These are phyloP conservation scores for Cossypha caffra DNA, from an alignment of 2,797 vertebrate genomes.

Conservation along the genomic window DNA sequence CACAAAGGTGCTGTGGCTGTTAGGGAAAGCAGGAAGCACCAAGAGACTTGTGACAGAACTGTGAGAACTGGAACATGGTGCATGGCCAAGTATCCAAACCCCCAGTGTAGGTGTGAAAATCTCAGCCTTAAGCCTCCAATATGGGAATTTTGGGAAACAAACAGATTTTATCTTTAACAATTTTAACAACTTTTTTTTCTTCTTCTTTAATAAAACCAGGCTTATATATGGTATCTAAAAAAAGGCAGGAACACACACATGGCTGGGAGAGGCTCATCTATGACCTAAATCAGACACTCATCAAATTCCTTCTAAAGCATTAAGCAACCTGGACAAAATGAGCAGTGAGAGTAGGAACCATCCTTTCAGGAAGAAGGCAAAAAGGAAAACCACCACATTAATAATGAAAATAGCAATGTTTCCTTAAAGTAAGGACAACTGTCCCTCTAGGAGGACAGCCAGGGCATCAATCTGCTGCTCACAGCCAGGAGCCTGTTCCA, in stretches of 20 bases:
- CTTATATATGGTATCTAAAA: neutral
- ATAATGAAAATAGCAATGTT: neutral
- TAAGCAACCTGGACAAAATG: neutral
- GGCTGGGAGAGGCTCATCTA: neutral
- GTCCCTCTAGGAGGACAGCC: neutral
- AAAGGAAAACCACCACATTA: neutral
- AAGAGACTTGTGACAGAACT: neutral
- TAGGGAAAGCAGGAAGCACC: slow-evolving; percentile 34
- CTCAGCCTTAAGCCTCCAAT: slow-evolving; percentile 8
- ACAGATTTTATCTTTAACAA: slow-evolving; percentile 28
- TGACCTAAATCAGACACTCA: neutral
- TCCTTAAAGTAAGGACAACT: neutral
- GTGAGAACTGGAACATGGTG: neutral
- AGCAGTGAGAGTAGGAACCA: neutral
- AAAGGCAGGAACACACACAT: neutral
- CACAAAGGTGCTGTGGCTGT: slow-evolving; percentile 4
- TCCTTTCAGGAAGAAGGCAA: neutral
- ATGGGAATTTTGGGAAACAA: slow-evolving; percentile 37
- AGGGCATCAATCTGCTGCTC: neutral
- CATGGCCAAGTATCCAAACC: slow-evolving; percentile 1
- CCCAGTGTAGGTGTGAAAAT: neutral
- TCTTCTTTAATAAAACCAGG: slow-evolving; percentile 20
- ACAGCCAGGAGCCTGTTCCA: neutral
- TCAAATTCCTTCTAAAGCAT: neutral
- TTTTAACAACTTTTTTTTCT: neutral